phyloP scores from a whole-genome alignment of 2,113 vertebrate species.

The Phoenicopterus ruber region DNA sequence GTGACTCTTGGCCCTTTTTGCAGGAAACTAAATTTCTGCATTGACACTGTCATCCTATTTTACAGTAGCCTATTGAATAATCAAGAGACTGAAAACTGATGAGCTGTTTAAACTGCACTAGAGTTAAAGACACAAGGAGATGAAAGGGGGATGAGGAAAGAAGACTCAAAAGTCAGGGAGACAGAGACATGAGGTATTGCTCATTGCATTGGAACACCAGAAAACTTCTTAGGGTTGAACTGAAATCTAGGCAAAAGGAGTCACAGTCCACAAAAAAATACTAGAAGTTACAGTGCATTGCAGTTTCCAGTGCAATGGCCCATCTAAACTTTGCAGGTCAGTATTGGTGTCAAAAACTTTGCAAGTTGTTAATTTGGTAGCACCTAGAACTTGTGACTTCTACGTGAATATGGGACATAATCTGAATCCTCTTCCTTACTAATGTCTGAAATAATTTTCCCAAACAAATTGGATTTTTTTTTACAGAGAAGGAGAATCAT shows the following conservation, averaged over 20 bases:
- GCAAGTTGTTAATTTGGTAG: neutral
- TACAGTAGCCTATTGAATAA: neutral
- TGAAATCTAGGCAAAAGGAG: neutral
- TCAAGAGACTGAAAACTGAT: neutral
- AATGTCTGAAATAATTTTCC: neutral
- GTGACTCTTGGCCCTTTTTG: conserved; percentile 17
- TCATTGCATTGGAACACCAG: neutral
- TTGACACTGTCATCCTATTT: neutral
- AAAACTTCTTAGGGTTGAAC: neutral
- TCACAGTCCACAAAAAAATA: neutral
- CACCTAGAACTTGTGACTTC: neutral
- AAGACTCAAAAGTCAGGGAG: neutral
- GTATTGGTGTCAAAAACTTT: neutral
- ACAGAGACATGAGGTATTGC: neutral
- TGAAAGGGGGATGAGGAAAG: neutral
- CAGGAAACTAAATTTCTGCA: neutral
- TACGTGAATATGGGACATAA: neutral
- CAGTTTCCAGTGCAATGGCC: neutral
- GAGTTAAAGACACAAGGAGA: neutral
- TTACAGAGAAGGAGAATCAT: neutral
- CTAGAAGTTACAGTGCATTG: neutral
- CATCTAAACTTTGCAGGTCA: neutral
- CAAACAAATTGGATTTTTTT: neutral
- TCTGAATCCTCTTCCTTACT: neutral
- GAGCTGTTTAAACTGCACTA: neutral